A percentile compares a stretch with the other conserved stretches of the same genome.
phyloP scores from a whole-genome alignment of 2,797 vertebrate genomes.

The Lerista edwardsae region DNA sequence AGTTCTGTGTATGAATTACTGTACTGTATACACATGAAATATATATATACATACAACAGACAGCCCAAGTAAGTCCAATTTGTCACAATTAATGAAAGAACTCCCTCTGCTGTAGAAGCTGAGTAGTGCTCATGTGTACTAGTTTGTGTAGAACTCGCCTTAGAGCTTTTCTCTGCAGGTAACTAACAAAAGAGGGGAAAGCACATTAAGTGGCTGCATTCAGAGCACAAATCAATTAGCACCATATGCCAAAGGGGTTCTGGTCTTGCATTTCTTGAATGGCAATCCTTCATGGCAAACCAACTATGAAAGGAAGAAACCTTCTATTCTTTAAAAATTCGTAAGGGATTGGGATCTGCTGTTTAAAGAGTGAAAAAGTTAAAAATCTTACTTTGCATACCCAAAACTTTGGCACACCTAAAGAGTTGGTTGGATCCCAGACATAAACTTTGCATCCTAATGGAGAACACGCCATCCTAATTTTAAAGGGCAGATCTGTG shows the following conservation, averaged over 20 bases:
- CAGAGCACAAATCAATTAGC: not conserved
- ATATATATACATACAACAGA: not conserved
- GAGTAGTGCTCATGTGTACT: not conserved
- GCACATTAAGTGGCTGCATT: not conserved
- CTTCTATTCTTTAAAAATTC: no score
- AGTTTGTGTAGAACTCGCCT: no score
- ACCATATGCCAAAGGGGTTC: not conserved
- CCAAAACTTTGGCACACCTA: not conserved
- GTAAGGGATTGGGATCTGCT: not conserved
- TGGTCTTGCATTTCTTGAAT: not conserved
- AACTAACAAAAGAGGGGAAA: not conserved
- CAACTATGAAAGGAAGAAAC: not conserved
- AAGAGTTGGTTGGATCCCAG: not conserved
- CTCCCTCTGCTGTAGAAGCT: slow-evolving; percentile 44
- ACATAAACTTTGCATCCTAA: not conserved
- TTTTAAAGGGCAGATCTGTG: not conserved
- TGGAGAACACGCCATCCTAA: not conserved
- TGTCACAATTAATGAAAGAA: not conserved
- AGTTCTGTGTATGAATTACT: not conserved
- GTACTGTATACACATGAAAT: no score
- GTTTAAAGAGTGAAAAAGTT: not conserved
- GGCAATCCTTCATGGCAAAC: not conserved
- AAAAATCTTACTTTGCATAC: not conserved
- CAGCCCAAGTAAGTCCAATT: slow-evolving; percentile 10
- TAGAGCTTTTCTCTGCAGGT: not conserved